A percentile compares a stretch with the other conserved stretches of the same genome.
Conservation (phyloP, 2,797 vertebrate genomes). For the Pangasius macronema region DNA sequence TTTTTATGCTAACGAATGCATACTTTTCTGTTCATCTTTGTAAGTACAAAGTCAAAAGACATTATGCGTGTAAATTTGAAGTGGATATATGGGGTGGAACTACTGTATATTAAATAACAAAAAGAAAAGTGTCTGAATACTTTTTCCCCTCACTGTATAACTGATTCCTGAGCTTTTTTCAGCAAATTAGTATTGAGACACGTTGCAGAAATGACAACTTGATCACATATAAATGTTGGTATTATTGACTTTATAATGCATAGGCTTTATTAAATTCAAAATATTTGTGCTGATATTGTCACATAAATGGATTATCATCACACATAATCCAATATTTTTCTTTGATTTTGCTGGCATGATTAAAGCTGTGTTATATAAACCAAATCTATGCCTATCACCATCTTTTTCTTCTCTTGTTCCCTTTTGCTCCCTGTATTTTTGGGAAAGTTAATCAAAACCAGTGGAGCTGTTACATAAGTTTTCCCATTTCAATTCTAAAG, state of each 20-base stretch:
- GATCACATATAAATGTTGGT: background rate
- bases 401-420: background rate
- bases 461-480: slow-evolving; percentile 9
- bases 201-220: background rate
- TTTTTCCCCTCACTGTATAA: background rate
- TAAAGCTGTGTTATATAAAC: background rate
- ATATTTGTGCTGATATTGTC: background rate
- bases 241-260: background rate
- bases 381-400: background rate
- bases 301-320: background rate
- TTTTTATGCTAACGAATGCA: background rate
- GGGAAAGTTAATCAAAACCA: slow-evolving; percentile 37
- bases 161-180: background rate
- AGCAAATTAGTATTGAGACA: background rate
- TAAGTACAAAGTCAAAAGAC: background rate
- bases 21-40: background rate
- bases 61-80: background rate
- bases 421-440: background rate
- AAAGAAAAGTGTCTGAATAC: background rate
- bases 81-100: no score
- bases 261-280: background rate
- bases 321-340: background rate
- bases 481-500: slow-evolving; percentile 29
- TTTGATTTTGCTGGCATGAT: background rate
- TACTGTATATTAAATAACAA: background rate